These are phyloP conservation scores for Discoglossus pictus DNA, from an alignment of 2,797 vertebrate species.

Conservation along the genomic window DNA sequence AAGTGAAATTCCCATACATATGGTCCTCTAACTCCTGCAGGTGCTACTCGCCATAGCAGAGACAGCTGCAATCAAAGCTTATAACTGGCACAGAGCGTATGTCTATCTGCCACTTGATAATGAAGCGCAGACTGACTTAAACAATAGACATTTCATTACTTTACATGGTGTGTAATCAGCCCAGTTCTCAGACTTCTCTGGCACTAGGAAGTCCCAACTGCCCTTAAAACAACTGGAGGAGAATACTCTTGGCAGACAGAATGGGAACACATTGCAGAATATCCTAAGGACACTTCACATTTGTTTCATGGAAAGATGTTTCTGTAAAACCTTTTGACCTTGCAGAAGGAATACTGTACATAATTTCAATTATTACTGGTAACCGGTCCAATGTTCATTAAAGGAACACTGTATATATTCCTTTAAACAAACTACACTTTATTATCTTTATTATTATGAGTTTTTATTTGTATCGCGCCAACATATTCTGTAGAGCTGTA, in stretches of 20 bases:
- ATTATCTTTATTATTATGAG: no score
- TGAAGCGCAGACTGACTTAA: constrained; percentile 44
- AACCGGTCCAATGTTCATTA: no score
- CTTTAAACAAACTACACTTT: no score
- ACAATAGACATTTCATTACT: constrained; percentile 47
- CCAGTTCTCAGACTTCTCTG: constrained; percentile 29
- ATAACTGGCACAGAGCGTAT: constrained; percentile 29
- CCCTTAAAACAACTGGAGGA: constrained; percentile 13
- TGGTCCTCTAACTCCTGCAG: background rate
- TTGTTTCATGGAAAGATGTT: constrained; percentile 31
- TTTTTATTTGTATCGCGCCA: no score
- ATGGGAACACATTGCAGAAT: constrained; percentile 43
- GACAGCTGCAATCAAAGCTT: constrained; percentile 41
- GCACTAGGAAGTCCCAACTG: constrained; percentile 6
- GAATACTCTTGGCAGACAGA: constrained; percentile 31
- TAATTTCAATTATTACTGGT: no score
- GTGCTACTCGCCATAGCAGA: background rate
- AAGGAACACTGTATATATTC: no score
- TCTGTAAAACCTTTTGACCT: constrained; percentile 24
- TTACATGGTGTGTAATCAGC: constrained; percentile 39
- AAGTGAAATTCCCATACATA: no score
- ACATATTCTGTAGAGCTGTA: no score
- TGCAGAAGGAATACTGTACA: background rate
- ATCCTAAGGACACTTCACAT: constrained; percentile 31
- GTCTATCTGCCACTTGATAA: constrained; percentile 33